Percentiles rank a stretch among this genome's conserved stretches.
Conservation (phyloP, 2,113 vertebrate species). For the Chionis minor region DNA sequence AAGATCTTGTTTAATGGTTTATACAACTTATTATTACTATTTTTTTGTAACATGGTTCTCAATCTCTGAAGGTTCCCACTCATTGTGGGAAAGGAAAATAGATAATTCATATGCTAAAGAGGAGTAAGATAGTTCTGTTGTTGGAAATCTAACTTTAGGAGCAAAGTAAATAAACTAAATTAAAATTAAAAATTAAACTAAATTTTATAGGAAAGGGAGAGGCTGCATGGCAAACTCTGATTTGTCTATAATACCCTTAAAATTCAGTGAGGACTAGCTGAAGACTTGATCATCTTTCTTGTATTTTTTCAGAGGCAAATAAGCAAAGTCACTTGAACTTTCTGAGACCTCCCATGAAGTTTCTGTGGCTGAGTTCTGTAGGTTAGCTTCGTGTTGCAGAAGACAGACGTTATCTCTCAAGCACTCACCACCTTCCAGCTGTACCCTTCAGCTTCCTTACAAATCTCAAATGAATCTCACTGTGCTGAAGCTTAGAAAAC, state of each 20-base stretch:
- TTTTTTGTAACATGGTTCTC: neutral
- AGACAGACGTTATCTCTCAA: neutral
- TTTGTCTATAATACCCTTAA: neutral
- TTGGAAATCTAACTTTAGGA: neutral
- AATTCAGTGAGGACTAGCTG: neutral
- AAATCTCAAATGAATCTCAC: neutral
- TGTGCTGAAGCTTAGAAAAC: neutral
- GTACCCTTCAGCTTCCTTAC: neutral
- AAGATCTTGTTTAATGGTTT: neutral
- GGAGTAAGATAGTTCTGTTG: neutral
- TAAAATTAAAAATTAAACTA: neutral
- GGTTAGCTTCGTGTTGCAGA: neutral
- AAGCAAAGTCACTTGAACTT: neutral
- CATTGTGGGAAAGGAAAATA: neutral
- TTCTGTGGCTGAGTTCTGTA: neutral
- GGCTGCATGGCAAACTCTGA: neutral
- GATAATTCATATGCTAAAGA: neutral
- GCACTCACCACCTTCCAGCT: neutral
- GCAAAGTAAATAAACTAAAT: neutral
- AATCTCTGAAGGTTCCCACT: neutral
- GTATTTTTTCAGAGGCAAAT: neutral
- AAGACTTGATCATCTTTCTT: neutral
- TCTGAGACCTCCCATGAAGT: neutral
- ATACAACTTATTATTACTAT: neutral
- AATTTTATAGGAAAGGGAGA: neutral